Base-by-base conservation (phyloP, 2,113 vertebrate genomes). In the Notothenia coriiceps region DNA sequence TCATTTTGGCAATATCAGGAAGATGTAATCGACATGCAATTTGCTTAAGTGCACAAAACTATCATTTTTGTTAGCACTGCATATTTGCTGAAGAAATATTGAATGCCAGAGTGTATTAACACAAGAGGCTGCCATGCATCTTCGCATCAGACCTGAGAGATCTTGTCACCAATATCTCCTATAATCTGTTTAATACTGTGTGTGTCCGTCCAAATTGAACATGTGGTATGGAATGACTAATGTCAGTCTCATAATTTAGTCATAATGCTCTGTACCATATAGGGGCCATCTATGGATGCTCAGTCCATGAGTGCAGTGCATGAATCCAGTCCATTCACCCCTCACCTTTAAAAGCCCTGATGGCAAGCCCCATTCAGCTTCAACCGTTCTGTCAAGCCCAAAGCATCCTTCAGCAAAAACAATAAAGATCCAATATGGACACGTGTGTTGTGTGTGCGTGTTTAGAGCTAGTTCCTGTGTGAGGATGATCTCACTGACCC, bases 41-140 rank as follows among this genome's bases (percentile, higher is more conserved):
- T 93, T 94, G 87, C 90, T 87, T 93, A 95, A 95, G 94, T 94
- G 92, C 89, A 91, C 92, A 92, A 90, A 93, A 95, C 87, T 91
- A 90, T 88, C 56, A 40, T 91, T 93, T 94, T 92, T 92, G 91
- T 93, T 90, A 89, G 88, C 88, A 77, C 87, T 86, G 93, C 90
- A 94, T 93, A 92, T 94, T 94, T 92, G 85, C 78, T 43, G 62
- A 77, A 75, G 88, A 93, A 91, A 93, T 93, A 94, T 92, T 91
- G 77, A 92, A 84, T 65, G 75, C 70, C 82, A 63, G 54, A 86
- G 89, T 88, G 78, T 89, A 91, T 94, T 90, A 93, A 74, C 71
- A 65, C 60, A 74, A 22, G 40, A 10, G 84, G 62, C 14, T 25
- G 80, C 66, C 85, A 88, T 88, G 82, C 66, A 86, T 93, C 86